These are phyloP conservation scores for Andrena dorsata DNA, from an alignment of 2,888 invertebrate species.

Conservation along the genomic window DNA sequence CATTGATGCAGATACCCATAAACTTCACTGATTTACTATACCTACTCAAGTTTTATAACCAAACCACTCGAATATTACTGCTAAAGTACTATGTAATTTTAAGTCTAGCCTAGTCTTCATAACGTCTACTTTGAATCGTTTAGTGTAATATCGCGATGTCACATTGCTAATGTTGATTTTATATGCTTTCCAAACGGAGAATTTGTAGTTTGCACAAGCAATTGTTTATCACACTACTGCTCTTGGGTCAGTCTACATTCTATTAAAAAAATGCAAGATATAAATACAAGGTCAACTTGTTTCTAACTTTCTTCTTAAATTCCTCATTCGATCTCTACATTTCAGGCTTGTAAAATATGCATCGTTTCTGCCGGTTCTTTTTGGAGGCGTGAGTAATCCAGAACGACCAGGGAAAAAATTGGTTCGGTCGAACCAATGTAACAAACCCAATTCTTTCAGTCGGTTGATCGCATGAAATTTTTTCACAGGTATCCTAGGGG, in stretches of 20 bases:
- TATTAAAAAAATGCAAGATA: neutral
- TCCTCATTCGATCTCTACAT: neutral
- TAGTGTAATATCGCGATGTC: too few species aligned
- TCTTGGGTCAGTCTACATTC: neutral
- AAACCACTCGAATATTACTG: too few species aligned
- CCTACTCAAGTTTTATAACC: too few species aligned
- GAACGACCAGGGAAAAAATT: neutral
- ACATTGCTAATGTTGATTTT: neutral
- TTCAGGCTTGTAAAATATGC: neutral
- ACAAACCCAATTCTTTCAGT: slow-evolving; percentile 36
- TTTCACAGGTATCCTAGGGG: slow-evolving; percentile 10
- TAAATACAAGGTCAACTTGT: neutral
- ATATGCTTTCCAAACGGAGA: neutral
- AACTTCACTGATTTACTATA: too few species aligned
- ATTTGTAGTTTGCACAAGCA: neutral
- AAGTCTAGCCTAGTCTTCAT: too few species aligned
- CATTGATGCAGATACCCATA: too few species aligned
- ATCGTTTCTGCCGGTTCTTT: neutral
- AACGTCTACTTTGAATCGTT: too few species aligned
- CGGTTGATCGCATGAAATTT: slow-evolving; percentile 35
- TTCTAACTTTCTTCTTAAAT: neutral
- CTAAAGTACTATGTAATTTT: too few species aligned
- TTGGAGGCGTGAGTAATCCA: neutral
- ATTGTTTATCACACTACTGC: too few species aligned
- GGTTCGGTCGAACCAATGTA: slow-evolving; percentile 7